Evolutionary conservation across 2,797 vertebrate species (phyloP).

Genomic region (Pempheris klunzingeri): DNA sequence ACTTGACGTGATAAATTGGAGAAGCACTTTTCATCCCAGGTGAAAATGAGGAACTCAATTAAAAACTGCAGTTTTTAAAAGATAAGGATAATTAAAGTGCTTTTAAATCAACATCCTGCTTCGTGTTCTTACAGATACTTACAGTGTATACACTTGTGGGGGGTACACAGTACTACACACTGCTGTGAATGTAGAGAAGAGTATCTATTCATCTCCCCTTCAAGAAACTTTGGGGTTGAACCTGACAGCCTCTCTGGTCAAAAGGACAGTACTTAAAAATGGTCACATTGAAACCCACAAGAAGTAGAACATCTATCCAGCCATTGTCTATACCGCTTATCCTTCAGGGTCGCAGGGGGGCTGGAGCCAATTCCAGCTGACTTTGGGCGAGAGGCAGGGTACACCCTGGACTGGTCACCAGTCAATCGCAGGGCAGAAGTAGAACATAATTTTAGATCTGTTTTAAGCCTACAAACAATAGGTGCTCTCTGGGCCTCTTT

Average conservation of each 20-base stretch:
- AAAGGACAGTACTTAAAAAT: background rate
- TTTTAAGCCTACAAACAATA: no score
- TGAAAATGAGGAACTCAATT: constrained; percentile 51
- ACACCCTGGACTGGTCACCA: no score
- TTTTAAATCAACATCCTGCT: constrained; percentile 24
- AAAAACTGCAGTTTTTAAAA: constrained; percentile 26
- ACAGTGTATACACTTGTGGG: background rate
- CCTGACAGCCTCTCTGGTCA: background rate
- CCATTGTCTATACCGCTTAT: no score
- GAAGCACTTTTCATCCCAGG: constrained; percentile 44
- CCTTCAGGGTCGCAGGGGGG: no score
- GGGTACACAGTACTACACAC: background rate
- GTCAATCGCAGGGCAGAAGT: no score
- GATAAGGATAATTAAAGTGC: constrained; percentile 24
- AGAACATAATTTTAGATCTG: no score
- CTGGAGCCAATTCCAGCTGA: no score
- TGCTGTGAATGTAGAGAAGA: background rate
- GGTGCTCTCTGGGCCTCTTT: background rate
- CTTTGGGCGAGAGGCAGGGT: no score
- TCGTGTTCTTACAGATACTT: constrained; percentile 2
- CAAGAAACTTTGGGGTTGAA: background rate
- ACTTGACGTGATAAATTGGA: constrained; percentile 36
- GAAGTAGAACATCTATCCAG: background rate
- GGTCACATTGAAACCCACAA: background rate
- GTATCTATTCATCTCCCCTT: background rate